Evolutionary conservation across 2,113 vertebrate species (phyloP).

Genomic region (Lontra canadensis): DNA sequence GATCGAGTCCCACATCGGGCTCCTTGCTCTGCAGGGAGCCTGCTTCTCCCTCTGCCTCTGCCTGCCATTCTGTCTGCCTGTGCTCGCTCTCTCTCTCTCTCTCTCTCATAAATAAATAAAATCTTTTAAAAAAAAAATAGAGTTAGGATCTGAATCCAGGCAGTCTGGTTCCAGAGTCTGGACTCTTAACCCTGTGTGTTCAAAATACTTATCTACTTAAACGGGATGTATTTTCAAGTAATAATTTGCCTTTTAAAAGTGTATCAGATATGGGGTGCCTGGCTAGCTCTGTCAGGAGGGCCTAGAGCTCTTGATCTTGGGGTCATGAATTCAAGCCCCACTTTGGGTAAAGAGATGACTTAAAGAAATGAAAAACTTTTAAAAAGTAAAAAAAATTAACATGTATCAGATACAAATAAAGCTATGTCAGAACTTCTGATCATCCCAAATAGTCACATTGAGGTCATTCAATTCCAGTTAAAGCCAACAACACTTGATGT

Average conservation of each 20-base stretch:
- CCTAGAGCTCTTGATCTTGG: neutral
- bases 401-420: conserved; percentile 1
- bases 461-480: conserved; percentile 27
- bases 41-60: too few species aligned
- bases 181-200: neutral
- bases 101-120: too few species aligned
- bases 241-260: conserved; percentile 36
- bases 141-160: conserved; percentile 28
- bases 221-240: conserved; percentile 24
- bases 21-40: too few species aligned
- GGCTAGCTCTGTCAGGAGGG: neutral
- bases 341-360: neutral
- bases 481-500: conserved; percentile 20
- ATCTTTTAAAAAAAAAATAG: too few species aligned
- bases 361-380: neutral
- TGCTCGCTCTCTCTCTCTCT: too few species aligned
- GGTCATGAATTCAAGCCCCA: neutral
- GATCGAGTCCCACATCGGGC: too few species aligned
- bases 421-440: neutral
- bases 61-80: too few species aligned
- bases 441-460: neutral
- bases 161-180: neutral
- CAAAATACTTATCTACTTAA: conserved; percentile 25
- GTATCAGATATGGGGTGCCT: neutral
- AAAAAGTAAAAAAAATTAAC: neutral